Evolutionary conservation across 2,888 invertebrate genomes (phyloP), one percentile per base, ranked within the genome.

Genomic region (Hemicrepidius hirtus): DNA sequence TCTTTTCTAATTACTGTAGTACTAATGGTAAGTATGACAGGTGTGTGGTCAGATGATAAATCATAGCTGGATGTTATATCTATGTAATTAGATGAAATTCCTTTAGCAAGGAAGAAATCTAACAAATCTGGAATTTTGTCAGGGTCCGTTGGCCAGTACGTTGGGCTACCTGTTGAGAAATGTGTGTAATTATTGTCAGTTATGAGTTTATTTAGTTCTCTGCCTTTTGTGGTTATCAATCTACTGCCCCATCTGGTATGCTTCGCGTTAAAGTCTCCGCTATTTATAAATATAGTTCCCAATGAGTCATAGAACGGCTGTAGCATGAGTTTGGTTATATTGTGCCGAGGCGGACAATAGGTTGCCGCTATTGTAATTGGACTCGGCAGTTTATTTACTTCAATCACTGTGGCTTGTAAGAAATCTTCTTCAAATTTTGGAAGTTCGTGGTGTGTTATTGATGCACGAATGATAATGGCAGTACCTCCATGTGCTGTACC

Each of bases 401-500:
- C 37, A 12, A 64, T 50, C 12, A 40, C 44, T 12, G 50, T 50
- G 9, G 41, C 60, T 60, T 37, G 50, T 12, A 59, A n/a, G 20
- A 60, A 21, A 21, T 60, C 12, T 44, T 35, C 20, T 41, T 60
- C 41, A 10, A 9, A 41, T 21, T 60, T 60, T 40, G 28, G 24
- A 1, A 60, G 60, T 41, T 60, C 60, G 44, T 66, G 41, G 16
- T 66, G 41, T 12, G 16, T 41, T 24, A 66, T 55, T 55, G 66
- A n/a, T 16, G 37, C 37, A 13, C 44, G 35, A 44, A 66, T 55
- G 35, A 66, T 55, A 16, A 37, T 21, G n/a, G 66, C 57, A 9
- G 66, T 37, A 6, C 66, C 66, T 12, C 64, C 64, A 20, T 64
- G 64, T 49, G 64, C 64, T 0, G 50, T 64, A 24, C 37, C 37